Conservation (phyloP, 1,140 invertebrate genomes). For the Globodera ellingtonae region DNA sequence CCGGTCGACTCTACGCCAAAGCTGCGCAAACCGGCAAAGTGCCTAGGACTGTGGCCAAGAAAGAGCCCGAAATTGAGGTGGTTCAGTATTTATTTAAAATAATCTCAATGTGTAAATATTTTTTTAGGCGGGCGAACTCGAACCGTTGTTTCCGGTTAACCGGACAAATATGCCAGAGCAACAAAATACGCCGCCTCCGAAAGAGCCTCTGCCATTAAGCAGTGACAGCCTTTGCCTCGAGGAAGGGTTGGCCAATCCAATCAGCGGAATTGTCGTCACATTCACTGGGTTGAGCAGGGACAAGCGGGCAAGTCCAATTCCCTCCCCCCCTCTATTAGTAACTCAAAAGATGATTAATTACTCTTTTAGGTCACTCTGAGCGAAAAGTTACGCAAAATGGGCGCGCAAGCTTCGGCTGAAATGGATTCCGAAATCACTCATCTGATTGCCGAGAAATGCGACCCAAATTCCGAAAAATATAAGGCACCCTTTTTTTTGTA, state of each 20-base stretch:
- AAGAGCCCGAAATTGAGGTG: not conserved
- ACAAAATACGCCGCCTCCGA: too few relatives aligned
- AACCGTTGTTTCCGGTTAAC: too few relatives aligned
- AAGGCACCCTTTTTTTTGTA: not conserved
- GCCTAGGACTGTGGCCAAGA: not conserved
- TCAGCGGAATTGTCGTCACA: conserved; percentile 11
- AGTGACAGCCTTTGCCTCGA: not conserved
- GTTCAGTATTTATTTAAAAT: too few relatives aligned
- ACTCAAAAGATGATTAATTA: not conserved
- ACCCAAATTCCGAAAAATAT: conserved; percentile 28
- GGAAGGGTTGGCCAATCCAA: not conserved
- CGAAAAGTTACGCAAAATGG: conserved; percentile 21
- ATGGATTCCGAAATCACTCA: conserved; percentile 25
- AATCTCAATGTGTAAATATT: too few relatives aligned
- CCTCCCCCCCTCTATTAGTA: not conserved
- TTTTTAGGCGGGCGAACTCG: too few relatives aligned
- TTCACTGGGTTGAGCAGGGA: conserved; percentile 19
- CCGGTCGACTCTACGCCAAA: conserved; percentile 1
- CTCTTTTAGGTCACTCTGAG: not conserved
- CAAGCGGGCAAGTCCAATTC: not conserved
- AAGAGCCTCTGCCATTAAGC: not conserved
- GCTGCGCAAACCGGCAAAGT: not conserved
- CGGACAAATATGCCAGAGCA: too few relatives aligned
- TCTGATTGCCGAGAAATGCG: conserved; percentile 24
- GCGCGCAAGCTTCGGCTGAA: not conserved